Percentiles rank a stretch among this genome's conserved stretches.
Conservation (phyloP, 2,113 vertebrate species). For the Steatornis caripensis region DNA sequence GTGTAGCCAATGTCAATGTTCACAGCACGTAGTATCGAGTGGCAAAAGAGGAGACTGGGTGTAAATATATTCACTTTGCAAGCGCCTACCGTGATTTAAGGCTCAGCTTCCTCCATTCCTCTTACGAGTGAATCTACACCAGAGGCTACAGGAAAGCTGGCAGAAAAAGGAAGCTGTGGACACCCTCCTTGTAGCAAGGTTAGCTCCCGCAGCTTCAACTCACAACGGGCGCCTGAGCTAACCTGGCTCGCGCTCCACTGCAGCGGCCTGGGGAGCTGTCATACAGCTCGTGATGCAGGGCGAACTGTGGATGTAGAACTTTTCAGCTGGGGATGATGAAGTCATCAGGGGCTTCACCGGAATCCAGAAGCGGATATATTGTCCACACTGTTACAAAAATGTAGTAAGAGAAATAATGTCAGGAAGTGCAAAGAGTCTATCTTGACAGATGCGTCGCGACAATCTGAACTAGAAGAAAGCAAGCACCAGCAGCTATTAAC, state of each 20-base stretch:
- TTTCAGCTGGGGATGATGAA: neutral
- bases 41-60: neutral
- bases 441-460: accelerated
- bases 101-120: neutral
- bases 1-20: neutral
- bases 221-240: neutral
- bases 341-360: neutral
- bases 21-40: neutral
- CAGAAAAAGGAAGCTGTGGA: neutral
- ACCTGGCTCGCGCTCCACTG: neutral
- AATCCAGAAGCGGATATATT: neutral
- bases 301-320: neutral
- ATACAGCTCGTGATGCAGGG: accelerated
- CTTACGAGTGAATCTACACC: neutral
- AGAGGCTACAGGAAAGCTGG: neutral
- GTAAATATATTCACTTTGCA: neutral
- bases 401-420: neutral
- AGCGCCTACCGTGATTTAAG: neutral
- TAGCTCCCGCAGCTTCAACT: neutral
- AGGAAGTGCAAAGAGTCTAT: neutral
- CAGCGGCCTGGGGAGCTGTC: neutral
- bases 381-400: neutral
- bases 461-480: neutral
- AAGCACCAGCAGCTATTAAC: neutral
- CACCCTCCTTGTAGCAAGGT: neutral